Evolutionary conservation across 92 coral and sea anemone species (phyloP), one percentile per base, ranked within the genome.

Genomic region (Siderastrea siderea): DNA sequence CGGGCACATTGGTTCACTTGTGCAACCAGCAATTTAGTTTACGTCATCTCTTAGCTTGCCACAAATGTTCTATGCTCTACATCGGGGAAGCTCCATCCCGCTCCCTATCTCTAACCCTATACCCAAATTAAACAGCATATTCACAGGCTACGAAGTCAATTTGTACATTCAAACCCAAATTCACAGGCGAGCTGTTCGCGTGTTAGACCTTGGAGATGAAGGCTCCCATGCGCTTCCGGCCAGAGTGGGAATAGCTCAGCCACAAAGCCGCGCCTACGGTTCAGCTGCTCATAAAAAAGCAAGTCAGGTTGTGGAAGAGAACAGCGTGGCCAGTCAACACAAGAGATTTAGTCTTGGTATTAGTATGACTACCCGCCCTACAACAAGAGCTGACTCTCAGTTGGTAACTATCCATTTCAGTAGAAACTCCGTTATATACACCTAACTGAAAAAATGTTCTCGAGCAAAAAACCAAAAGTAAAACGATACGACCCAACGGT

Each of bases 231-330:
- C 76, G 26, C 84, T 63, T 6, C 80, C 73, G 4, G 52, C 91
- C 3, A 92, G 89, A 62, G 91, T 95, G 53, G 98, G 98, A 63
- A 88, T 95, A 58, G 96, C 98, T 13, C 98, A 95, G 71, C 98
- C 98, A 78, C 93, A 84, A 77, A 90, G 94, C 45, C 91, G 98
- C 47, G 53, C 43, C 26, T 64, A 65, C 7, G 52, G 83, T 26
- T 46, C 63, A 46, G 12, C 66, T 10, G 76, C 14, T 14, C 62
- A 53, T 48, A 43, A 50, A 17, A 67, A 26, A 66, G 47, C 75
- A 80, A 80, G 51, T 15, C 88, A 77, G 38, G 80, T 72, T 55
- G 47, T 78, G 49, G 63, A 77, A 53, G 65, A 85, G 49, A 85
- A 78, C 59, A 54, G 54, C 57, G 83, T 85, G 48, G 83, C 82